phyloP scores from a whole-genome alignment of 2,888 invertebrate genomes.

The Metalampra italica region DNA sequence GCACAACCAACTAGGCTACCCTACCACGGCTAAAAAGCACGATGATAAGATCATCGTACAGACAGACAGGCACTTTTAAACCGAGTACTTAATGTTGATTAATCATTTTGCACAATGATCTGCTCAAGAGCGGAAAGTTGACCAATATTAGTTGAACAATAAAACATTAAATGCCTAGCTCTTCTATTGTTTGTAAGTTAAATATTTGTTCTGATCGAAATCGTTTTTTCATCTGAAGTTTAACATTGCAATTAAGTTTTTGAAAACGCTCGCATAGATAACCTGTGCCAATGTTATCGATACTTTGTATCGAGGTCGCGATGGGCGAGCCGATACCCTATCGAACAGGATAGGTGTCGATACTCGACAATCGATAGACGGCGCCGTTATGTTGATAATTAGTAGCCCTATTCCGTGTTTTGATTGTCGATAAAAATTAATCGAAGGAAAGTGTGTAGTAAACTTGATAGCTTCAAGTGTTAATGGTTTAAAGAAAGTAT shows the following conservation, averaged over 20 bases:
- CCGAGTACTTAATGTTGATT: too few species aligned
- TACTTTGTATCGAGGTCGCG: slow-evolving; percentile 20
- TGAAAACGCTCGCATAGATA: neutral
- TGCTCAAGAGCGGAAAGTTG: too few species aligned
- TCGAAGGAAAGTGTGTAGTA: neutral
- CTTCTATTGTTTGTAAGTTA: neutral
- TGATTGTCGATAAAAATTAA: slow-evolving; percentile 14
- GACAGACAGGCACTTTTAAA: too few species aligned
- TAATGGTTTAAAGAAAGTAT: neutral
- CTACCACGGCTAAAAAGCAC: too few species aligned
- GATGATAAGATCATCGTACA: too few species aligned
- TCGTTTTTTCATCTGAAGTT: too few species aligned
- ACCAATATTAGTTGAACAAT: too few species aligned
- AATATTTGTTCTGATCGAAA: neutral
- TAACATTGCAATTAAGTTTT: slow-evolving; percentile 2
- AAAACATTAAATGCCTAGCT: too few species aligned
- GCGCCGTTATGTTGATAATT: slow-evolving; percentile 25
- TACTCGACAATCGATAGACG: slow-evolving; percentile 25
- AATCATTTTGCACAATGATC: too few species aligned
- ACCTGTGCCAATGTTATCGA: slow-evolving; percentile 3
- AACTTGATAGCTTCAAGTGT: neutral
- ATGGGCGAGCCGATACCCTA: slow-evolving; percentile 36
- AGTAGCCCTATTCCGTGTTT: slow-evolving; percentile 11
- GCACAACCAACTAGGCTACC: too few species aligned
- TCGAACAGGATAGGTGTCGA: slow-evolving; percentile 38